phyloP scores from a whole-genome alignment of 2,888 invertebrate species.

The Zelleria hepariella region DNA sequence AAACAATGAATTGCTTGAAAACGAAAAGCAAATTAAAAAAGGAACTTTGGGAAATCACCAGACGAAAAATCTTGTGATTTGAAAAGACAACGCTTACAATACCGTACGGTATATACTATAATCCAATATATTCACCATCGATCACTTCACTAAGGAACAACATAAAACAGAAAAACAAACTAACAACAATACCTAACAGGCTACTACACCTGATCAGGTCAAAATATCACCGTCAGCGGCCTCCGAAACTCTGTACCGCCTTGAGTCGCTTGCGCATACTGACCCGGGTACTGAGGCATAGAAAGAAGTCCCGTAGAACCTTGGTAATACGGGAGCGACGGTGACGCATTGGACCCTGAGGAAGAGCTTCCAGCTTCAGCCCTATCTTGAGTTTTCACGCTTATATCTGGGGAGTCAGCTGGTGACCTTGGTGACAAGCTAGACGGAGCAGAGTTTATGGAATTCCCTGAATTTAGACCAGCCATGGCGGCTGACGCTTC shows the following conservation, averaged over 20 bases:
- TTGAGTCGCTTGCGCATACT: slow-evolving; percentile 70
- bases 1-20: slow-evolving; percentile 10
- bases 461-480: slow-evolving; percentile 47
- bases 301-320: slow-evolving; percentile 71
- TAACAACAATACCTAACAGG: slow-evolving; percentile 12
- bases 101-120: neutral
- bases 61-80: neutral
- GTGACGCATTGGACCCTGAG: slow-evolving; percentile 76
- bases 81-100: neutral
- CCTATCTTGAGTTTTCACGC: slow-evolving; percentile 62
- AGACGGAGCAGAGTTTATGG: slow-evolving; percentile 56
- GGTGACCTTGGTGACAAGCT: slow-evolving; percentile 59
- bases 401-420: slow-evolving; percentile 71
- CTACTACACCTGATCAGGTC: slow-evolving; percentile 74
- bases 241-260: slow-evolving; percentile 79
- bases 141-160: slow-evolving; percentile 9
- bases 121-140: neutral
- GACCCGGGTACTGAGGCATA: slow-evolving; percentile 77
- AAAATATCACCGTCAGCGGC: slow-evolving; percentile 85
- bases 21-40: slow-evolving; percentile 34
- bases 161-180: slow-evolving; percentile 16
- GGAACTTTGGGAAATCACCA: slow-evolving; percentile 40
- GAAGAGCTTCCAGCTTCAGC: slow-evolving; percentile 71
- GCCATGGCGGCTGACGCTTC: slow-evolving; percentile 75
- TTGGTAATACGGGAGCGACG: slow-evolving; percentile 73